phyloP scores from a whole-genome alignment of 2,113 vertebrate species.

The Corythoichthys haematopterus region DNA sequence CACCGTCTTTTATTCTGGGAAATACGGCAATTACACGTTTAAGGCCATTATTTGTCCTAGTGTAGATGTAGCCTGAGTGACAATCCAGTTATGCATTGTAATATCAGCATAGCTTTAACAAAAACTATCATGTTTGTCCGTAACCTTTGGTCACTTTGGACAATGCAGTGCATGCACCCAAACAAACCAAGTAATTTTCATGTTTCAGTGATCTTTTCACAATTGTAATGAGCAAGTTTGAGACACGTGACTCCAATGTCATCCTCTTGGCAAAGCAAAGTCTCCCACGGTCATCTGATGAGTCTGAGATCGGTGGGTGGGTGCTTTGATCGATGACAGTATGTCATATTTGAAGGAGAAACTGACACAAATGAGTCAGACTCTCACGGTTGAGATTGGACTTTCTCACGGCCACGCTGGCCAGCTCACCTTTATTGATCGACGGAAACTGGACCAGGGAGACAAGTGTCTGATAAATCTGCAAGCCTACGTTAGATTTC shows the following conservation, averaged over 20 bases:
- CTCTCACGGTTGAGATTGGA: conserved; percentile 26
- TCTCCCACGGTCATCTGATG: conserved; percentile 48
- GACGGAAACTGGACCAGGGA: conserved; percentile 2
- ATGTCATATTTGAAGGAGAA: conserved; percentile 46
- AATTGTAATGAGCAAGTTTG: conserved; percentile 8
- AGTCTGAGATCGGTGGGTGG: conserved; percentile 24
- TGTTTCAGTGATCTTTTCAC: not conserved
- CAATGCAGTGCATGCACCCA: too few species aligned
- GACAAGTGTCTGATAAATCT: conserved; percentile 36
- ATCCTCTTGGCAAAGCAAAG: conserved; percentile 33
- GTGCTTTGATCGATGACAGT: conserved; percentile 31
- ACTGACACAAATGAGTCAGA: conserved; percentile 9
- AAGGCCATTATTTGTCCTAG: too few species aligned
- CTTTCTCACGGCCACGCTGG: conserved; percentile 28
- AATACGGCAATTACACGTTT: too few species aligned
- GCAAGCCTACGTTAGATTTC: conserved; percentile 34
- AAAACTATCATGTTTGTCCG: too few species aligned
- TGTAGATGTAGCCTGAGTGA: too few species aligned
- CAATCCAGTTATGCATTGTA: too few species aligned
- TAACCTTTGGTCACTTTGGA: too few species aligned
- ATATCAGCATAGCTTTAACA: too few species aligned
- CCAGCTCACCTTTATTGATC: conserved; percentile 50
- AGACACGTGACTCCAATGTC: conserved; percentile 30
- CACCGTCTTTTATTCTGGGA: too few species aligned
- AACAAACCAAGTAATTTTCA: conserved; percentile 5